phyloP scores from a whole-genome alignment of 2,888 invertebrate genomes.

The Tholera decimalis region DNA sequence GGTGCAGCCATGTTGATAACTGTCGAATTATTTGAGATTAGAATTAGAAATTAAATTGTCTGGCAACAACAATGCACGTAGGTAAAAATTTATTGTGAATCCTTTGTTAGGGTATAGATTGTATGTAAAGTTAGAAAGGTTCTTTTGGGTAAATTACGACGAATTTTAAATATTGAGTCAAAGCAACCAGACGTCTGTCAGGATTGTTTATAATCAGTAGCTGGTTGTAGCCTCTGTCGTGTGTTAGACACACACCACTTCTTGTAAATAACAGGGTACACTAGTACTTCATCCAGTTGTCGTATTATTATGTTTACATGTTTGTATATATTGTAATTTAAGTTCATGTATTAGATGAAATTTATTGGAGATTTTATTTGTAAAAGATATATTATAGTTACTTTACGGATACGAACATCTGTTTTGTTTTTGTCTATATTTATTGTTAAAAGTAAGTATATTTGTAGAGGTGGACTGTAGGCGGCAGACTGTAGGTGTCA shows the following conservation, averaged over 20 bases:
- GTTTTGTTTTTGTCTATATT: conserved; percentile 66
- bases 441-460: conserved; percentile 59
- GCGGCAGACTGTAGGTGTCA: conserved; percentile 44
- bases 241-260: conserved; percentile 39
- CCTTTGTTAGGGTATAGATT: conserved; percentile 58
- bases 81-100: conserved; percentile 64
- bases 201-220: conserved; percentile 26
- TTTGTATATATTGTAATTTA: conserved; percentile 85
- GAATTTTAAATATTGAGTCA: conserved; percentile 35
- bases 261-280: conserved; percentile 80
- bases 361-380: conserved; percentile 76
- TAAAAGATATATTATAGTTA: conserved; percentile 63
- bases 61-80: conserved; percentile 70
- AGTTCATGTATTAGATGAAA: conserved; percentile 72
- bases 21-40: conserved; percentile 48
- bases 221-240: conserved; percentile 29
- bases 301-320: conserved; percentile 79
- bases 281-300: conserved; percentile 77
- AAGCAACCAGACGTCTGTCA: conserved; percentile 27
- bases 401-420: conserved; percentile 63
- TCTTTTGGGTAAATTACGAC: conserved; percentile 45
- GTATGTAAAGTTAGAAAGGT: conserved; percentile 56
- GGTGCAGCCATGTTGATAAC: conserved; percentile 53
- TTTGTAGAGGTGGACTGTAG: conserved; percentile 49
- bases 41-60: conserved; percentile 58